phyloP scores from a whole-genome alignment of 92 coral and sea anemone species.

The Phenganax stokvisi region DNA sequence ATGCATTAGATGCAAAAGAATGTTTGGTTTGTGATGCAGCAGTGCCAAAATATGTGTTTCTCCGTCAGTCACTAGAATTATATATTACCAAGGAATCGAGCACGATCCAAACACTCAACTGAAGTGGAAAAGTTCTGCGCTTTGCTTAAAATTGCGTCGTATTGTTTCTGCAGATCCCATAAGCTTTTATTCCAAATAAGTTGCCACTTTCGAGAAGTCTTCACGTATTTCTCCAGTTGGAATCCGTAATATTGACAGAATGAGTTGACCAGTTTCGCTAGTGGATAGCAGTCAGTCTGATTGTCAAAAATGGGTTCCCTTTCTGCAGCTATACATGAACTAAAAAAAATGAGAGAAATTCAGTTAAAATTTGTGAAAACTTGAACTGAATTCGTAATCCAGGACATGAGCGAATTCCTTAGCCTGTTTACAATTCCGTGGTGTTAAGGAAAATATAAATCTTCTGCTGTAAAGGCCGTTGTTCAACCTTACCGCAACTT shows the following conservation, averaged over 20 bases:
- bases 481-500: too few species aligned
- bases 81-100: not conserved
- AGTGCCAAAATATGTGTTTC: too few species aligned
- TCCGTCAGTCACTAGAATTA: too few species aligned
- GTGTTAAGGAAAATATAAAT: too few species aligned
- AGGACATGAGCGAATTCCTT: too few species aligned
- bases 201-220: not conserved
- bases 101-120: not conserved
- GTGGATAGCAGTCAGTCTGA: not conserved
- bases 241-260: constrained; percentile 3
- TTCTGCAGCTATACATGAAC: not conserved
- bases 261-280: not conserved
- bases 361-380: too few species aligned
- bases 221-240: constrained; percentile 17
- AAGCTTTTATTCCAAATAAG: not conserved
- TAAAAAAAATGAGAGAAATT: not conserved
- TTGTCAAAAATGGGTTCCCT: not conserved
- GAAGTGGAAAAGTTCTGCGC: not conserved
- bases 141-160: not conserved
- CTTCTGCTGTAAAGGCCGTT: too few species aligned
- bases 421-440: too few species aligned
- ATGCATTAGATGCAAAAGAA: too few species aligned
- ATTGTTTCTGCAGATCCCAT: not conserved
- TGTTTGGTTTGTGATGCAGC: too few species aligned
- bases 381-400: too few species aligned